Evolutionary conservation across 2,888 invertebrate genomes (phyloP), one percentile per base, ranked within the genome.

Genomic region (Apoderus coryli): DNA sequence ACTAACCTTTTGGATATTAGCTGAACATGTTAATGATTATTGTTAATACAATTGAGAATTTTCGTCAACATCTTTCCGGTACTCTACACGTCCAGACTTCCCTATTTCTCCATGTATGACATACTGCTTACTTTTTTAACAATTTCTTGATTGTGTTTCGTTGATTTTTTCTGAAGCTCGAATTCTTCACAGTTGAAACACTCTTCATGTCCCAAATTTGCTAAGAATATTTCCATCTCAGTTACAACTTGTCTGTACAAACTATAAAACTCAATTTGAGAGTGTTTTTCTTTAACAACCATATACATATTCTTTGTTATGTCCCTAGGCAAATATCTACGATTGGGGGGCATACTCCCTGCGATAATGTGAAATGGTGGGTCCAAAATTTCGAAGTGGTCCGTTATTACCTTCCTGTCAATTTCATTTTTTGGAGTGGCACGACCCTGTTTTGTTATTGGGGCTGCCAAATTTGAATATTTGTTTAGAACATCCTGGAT

Each of bases 311-410:
- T 10, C 9, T 22, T 22, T 10, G 22, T 29, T 13, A 29, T 9
- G 22, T 23, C 29, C 4, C 29, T 29, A 4, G 29, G 22, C 11
- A 29, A 16, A 16, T 29, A 29, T 11, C 11, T 29, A 16, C 29
- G 15, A 29, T 29, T 29, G 10, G 29, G n/a, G 22, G 7, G 29
- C 29, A 13, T 29, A 22, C 22, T 29, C 29, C 10, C 29, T 16
- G 19, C 19, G 29, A 11, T 29, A 29, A 22, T 29, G 29, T n/a
- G 29, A 29, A 22, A 29, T 22, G 9, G 29, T 25, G 19, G 29
- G 29, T 2, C 25, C 16, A 11, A 29, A 29, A 29, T 29, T 29
- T 29, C 29, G 22, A 29, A 22, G 12, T 22, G 22, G 6, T 29
- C 22, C 5, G 9, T 22, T 13, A 29, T 29, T 9, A 5, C 16